A percentile compares a stretch with the other conserved stretches of the same genome.
Evolutionary conservation across 2,888 invertebrate genomes (phyloP).

Genomic region (Portevinia maculata): DNA sequence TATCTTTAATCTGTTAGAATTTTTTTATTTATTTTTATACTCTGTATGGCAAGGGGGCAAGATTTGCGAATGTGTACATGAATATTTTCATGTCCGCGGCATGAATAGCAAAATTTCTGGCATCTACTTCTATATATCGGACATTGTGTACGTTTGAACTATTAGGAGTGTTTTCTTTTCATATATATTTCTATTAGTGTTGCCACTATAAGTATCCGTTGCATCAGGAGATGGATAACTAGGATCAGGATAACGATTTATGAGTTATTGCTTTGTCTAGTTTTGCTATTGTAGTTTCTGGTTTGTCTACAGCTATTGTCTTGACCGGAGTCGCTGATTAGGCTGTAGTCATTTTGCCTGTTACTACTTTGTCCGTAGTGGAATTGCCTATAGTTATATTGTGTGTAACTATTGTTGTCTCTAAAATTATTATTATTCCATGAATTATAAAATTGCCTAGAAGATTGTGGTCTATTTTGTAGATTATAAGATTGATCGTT

Average conservation of each 20-base stretch:
- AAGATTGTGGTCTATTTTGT: background rate
- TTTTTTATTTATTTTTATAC: too few relatives aligned
- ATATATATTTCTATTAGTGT: too few relatives aligned
- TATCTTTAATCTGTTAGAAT: too few relatives aligned
- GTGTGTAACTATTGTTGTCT: background rate
- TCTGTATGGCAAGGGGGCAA: too few relatives aligned
- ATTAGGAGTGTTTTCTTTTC: too few relatives aligned
- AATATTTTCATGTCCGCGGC: too few relatives aligned
- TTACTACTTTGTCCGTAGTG: background rate
- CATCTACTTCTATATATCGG: too few relatives aligned
- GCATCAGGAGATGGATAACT: background rate
- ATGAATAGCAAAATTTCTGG: too few relatives aligned
- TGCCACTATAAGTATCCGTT: background rate
- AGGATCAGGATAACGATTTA: background rate
- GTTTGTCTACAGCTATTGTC: background rate
- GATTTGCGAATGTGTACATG: too few relatives aligned
- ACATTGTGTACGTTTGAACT: too few relatives aligned
- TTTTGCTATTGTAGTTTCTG: background rate
- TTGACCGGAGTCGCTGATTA: background rate
- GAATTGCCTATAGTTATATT: too few relatives aligned
- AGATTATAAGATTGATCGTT: background rate
- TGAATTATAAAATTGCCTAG: background rate
- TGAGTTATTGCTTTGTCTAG: background rate
- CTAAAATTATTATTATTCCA: background rate
- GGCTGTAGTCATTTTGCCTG: background rate